A percentile compares a stretch with the other conserved stretches of the same genome.
Evolutionary conservation across 2,888 invertebrate species (phyloP).

Genomic region (Heliconius charithonia): DNA sequence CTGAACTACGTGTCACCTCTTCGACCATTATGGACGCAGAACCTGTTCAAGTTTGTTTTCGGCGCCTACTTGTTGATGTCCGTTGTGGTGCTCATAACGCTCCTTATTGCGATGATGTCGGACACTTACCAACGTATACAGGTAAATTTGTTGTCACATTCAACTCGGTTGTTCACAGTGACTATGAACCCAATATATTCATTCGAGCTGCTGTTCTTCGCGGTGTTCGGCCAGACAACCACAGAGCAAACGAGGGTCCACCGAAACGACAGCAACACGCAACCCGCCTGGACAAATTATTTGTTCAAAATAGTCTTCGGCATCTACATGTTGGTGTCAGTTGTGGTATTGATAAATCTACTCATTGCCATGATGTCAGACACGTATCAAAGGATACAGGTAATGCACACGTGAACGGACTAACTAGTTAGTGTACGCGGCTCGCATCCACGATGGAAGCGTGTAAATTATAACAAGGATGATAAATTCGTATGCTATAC

Average conservation of each 20-base stretch:
- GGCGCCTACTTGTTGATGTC: constrained; percentile 99
- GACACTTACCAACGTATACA: constrained; percentile 99
- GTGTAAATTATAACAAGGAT: constrained; percentile 23
- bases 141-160: constrained; percentile 86
- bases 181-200: constrained; percentile 95
- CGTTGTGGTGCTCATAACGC: constrained; percentile 98
- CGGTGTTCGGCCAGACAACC: constrained; percentile 97
- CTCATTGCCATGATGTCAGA: constrained; percentile 99
- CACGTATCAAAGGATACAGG: constrained; percentile 99
- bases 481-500: background rate
- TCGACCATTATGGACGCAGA: constrained; percentile 92
- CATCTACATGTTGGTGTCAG: constrained; percentile 99
- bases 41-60: constrained; percentile 95
- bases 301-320: constrained; percentile 95
- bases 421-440: constrained; percentile 45
- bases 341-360: constrained; percentile 99
- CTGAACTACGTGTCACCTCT: constrained; percentile 88
- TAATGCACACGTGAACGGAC: constrained; percentile 70
- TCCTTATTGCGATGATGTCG: constrained; percentile 99
- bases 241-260: constrained; percentile 89
- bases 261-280: constrained; percentile 85
- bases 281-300: constrained; percentile 92
- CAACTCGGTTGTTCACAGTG: constrained; percentile 87
- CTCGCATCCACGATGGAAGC: constrained; percentile 10
- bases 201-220: constrained; percentile 99